Base-by-base conservation (phyloP, 2,888 invertebrate species). In the Noctuana brunneofusca region DNA sequence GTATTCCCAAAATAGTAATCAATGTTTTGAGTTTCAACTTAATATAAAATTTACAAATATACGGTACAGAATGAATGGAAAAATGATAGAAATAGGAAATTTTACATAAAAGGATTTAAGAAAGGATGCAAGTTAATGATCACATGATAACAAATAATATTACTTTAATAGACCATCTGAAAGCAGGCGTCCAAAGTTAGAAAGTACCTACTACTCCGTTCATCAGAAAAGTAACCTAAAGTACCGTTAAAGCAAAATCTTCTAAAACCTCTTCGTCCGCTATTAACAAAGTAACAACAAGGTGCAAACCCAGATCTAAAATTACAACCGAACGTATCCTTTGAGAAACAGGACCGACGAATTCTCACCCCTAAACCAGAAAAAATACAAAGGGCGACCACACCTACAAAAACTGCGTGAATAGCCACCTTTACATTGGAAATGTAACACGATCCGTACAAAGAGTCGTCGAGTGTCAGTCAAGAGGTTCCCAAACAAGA, bases 401-500 rank as follows among this genome's bases (percentile, higher is more conserved):
- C 84, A 85, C 85, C 84, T 77, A 86, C 84, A 87, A 87, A 87
- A 86, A 87, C 83, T 84, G 72, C 72, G 77, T 80, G 73, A 83
- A 86, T 84, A 81, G 81, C 78, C 79, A 79, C 81, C 81, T 80
- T 79, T 76, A 72, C 74, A 68, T 73, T 74, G 72, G 77, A 83
- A 86, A 81, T 75, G 87, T 85, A 87, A 88, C 83, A 81, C 82
- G 87, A 87, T 86, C 84, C 79, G 84, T 79, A 81, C 79, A 80
- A 83, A 81, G 82, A 78, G 75, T 79, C 76, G 76, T 78, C 80
- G 84, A 87, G 86, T 81, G 81, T 80, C 83, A 84, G 87, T 88
- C 89, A 88, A 89, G 89, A 89, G 87, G 87, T 87, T 88, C 86
- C 84, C 87, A 88, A 89, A 89, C 89, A 89, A 87, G 88, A 89